These are phyloP conservation scores for Zygothrica quintamaculata DNA, from an alignment of 2,888 invertebrate species.

Conservation along the genomic window DNA sequence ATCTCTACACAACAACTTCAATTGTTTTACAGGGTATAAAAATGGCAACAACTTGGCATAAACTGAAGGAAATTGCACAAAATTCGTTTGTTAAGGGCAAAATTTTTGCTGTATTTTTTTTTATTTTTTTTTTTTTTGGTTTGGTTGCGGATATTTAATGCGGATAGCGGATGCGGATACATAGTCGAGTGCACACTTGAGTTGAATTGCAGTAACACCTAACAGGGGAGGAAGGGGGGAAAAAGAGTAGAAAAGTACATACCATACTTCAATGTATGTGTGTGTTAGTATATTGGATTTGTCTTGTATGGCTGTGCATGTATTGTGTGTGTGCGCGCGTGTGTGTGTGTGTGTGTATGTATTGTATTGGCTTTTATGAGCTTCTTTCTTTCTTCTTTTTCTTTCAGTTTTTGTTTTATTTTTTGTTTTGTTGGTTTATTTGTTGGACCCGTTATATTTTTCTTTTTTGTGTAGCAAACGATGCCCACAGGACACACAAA, in stretches of 20 bases:
- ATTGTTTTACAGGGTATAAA: no score
- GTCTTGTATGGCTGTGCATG: constrained; percentile 1
- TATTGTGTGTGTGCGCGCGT: constrained; percentile 3
- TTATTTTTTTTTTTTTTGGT: no score
- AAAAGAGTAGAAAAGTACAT: constrained; percentile 24
- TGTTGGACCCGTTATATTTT: no score
- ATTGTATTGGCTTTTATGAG: constrained; percentile 46
- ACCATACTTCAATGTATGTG: constrained; percentile 33
- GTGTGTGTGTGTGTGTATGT: constrained; percentile 15
- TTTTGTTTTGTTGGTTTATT: constrained; percentile 34
- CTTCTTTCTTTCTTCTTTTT: constrained; percentile 22
- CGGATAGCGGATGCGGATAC: constrained; percentile 58
- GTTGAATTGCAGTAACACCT: constrained; percentile 47
- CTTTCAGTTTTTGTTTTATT: constrained; percentile 24
- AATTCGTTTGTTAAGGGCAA: constrained; percentile 12
- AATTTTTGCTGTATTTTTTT: no score
- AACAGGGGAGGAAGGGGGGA: constrained; percentile 1
- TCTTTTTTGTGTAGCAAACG: constrained; percentile 56
- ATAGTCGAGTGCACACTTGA: constrained; percentile 73
- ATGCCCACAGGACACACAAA: constrained; percentile 65
- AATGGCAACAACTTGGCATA: not conserved
- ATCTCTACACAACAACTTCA: no score
- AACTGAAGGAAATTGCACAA: constrained; percentile 33
- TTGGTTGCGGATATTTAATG: constrained; percentile 14
- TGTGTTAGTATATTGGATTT: not conserved